Conservation (phyloP, 2,888 invertebrate species). For the Mylabris sibirica region DNA sequence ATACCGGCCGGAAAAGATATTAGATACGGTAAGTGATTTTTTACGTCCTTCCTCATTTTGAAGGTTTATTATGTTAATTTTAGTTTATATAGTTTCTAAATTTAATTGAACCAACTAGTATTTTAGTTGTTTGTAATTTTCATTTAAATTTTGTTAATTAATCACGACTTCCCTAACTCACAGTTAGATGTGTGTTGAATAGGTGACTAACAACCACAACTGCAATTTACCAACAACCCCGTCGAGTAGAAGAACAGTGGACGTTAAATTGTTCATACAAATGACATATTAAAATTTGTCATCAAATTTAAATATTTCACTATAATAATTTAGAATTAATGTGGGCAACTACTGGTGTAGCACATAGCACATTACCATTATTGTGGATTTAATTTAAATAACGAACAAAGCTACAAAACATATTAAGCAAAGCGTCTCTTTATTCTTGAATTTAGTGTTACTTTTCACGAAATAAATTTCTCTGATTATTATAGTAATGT, state of each 20-base stretch:
- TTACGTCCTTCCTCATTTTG: slow-evolving; percentile 2
- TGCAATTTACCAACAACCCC: neutral
- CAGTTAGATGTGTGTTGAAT: neutral
- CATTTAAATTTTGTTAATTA: neutral
- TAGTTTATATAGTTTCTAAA: neutral
- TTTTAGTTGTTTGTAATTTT: neutral
- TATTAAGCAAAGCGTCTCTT: neutral
- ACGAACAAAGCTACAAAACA: neutral
- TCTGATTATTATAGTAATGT: neutral
- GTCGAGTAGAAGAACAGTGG: neutral
- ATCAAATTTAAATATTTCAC: no score
- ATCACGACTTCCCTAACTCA: neutral
- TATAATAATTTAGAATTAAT: no score
- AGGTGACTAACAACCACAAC: slow-evolving; percentile 4
- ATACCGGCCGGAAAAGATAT: slow-evolving; percentile 86
- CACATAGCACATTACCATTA: neutral
- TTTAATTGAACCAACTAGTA: neutral
- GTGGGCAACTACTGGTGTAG: no score
- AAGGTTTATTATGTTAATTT: neutral
- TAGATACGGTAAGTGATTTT: slow-evolving; percentile 68
- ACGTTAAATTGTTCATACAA: neutral
- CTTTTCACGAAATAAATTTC: neutral
- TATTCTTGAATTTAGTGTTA: no score
- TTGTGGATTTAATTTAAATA: neutral
- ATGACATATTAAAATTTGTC: no score